Evolutionary conservation across 2,888 invertebrate species (phyloP).

Genomic region (Gymnosoma rotundatum): DNA sequence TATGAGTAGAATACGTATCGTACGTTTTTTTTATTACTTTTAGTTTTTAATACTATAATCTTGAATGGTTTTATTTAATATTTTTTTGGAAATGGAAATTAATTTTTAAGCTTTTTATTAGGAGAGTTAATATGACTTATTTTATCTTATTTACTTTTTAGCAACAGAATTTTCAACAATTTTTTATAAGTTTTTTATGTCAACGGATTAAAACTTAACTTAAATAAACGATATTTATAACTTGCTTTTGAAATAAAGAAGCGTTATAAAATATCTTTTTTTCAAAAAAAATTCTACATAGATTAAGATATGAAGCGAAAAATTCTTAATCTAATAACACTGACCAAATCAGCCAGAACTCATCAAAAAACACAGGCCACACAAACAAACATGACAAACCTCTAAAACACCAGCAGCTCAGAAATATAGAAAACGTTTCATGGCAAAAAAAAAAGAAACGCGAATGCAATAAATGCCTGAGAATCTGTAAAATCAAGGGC

Average conservation of each 20-base stretch:
- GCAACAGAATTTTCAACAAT: too few relatives aligned
- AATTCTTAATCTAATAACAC: neutral
- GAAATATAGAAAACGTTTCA: conserved; percentile 55
- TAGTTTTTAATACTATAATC: too few relatives aligned
- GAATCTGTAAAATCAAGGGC: neutral
- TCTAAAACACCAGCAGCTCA: conserved; percentile 70
- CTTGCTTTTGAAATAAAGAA: neutral
- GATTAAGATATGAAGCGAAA: neutral
- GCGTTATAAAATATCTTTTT: neutral
- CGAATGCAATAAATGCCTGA: neutral
- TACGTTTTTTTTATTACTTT: too few relatives aligned
- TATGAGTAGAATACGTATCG: too few relatives aligned
- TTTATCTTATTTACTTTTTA: too few relatives aligned
- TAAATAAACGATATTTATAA: too few relatives aligned
- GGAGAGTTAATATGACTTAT: too few relatives aligned
- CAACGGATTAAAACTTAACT: too few relatives aligned
- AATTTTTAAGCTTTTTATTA: too few relatives aligned
- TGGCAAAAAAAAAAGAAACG: neutral
- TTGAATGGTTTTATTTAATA: too few relatives aligned
- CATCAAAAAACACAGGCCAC: conserved; percentile 10
- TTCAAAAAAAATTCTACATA: neutral
- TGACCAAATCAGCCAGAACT: neutral
- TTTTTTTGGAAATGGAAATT: too few relatives aligned
- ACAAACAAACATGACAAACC: conserved; percentile 57
- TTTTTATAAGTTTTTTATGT: too few relatives aligned